A percentile compares a stretch with the other conserved stretches of the same genome.
Conservation (phyloP, 1,140 invertebrate genomes). For the Bradynema listronoti region DNA sequence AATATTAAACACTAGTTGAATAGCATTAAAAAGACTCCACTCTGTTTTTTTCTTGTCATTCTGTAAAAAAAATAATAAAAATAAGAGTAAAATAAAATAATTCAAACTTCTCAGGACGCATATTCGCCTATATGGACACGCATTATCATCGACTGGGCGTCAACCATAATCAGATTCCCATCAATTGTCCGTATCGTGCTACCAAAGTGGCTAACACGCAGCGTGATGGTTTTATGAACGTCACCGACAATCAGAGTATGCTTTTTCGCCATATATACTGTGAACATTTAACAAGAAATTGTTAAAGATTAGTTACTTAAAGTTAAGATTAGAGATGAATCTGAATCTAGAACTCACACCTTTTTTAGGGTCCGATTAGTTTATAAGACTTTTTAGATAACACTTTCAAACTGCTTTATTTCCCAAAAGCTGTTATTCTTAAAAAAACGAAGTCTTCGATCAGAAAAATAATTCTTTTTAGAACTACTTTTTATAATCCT, state of each 20-base stretch:
- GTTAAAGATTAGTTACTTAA: neutral
- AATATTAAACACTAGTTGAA: neutral
- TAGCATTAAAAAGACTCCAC: too few relatives aligned
- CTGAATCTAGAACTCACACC: too few relatives aligned
- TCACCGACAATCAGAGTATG: constrained; percentile 56
- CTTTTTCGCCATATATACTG: neutral
- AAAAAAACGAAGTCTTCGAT: too few relatives aligned
- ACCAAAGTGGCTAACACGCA: constrained; percentile 69
- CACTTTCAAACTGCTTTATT: too few relatives aligned
- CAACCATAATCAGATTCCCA: constrained; percentile 83
- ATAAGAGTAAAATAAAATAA: neutral
- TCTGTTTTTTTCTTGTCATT: too few relatives aligned
- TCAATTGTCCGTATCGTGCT: constrained; percentile 78
- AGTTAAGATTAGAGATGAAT: too few relatives aligned
- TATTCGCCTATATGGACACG: constrained; percentile 89
- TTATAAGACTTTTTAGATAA: too few relatives aligned
- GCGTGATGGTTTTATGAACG: constrained; percentile 73
- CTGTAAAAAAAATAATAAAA: too few relatives aligned
- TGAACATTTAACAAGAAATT: neutral
- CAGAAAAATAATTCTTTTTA: neutral
- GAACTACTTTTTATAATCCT: constrained; percentile 3
- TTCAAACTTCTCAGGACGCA: constrained; percentile 42
- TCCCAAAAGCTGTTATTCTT: too few relatives aligned
- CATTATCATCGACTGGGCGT: constrained; percentile 84
- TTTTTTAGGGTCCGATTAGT: too few relatives aligned